Conservation (phyloP, 53 echinoderm and acorn worm genomes). For the Paelopatides confundens region DNA sequence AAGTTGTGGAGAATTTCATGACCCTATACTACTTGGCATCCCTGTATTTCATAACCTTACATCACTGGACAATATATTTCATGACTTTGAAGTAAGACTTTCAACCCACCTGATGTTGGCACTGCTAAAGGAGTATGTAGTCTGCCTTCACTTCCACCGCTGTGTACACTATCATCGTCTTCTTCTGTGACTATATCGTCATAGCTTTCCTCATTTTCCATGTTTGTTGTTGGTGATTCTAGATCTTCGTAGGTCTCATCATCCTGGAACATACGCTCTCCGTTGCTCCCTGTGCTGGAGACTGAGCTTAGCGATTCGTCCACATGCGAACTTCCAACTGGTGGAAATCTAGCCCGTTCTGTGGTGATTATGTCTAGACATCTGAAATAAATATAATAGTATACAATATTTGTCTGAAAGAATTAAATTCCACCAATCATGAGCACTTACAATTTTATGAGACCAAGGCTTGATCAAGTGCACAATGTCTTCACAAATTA, state of each 20-base stretch:
- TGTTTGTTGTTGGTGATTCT: neutral
- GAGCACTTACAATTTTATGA: no score
- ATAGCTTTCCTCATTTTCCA: conserved; percentile 15
- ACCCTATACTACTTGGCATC: no score
- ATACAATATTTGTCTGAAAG: no score
- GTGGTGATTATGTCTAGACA: conserved; percentile 43
- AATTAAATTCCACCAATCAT: no score
- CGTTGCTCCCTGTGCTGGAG: neutral
- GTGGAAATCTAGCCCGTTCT: neutral
- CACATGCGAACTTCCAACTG: neutral
- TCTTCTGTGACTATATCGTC: conserved; percentile 28
- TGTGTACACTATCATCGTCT: conserved; percentile 23
- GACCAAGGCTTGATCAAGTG: no score
- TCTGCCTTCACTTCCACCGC: conserved; percentile 7
- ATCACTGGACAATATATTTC: no score
- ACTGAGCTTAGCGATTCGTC: neutral
- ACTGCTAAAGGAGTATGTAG: neutral
- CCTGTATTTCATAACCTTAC: no score
- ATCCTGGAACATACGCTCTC: neutral
- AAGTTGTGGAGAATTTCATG: no score
- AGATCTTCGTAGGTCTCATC: conserved; percentile 20
- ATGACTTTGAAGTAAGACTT: no score
- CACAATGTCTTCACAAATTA: no score
- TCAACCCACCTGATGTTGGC: neutral
- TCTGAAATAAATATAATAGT: no score